Evolutionary conservation across 1,140 invertebrate genomes (phyloP).

Genomic region (Gonatopus flavifemur): DNA sequence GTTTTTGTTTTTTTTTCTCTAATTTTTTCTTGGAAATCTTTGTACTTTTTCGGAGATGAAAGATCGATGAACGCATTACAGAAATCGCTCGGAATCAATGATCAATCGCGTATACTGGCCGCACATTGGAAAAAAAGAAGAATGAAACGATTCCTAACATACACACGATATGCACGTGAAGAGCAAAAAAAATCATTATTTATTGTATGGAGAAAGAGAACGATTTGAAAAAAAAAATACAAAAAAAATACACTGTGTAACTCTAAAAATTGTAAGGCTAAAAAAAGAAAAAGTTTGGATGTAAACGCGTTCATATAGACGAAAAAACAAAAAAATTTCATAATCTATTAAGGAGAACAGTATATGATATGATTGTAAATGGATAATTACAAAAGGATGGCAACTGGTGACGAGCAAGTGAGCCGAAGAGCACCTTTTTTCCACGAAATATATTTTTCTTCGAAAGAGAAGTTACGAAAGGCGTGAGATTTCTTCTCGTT

Average conservation of each 20-base stretch:
- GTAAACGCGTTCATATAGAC: slow-evolving; percentile 52
- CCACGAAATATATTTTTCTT: too few species aligned
- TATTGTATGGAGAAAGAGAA: slow-evolving; percentile 20
- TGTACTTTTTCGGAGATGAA: too few species aligned
- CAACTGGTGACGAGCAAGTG: too few species aligned
- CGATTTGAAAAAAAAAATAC: slow-evolving; percentile 21
- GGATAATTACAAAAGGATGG: too few species aligned
- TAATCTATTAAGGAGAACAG: slow-evolving; percentile 47
- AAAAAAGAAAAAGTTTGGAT: too few species aligned
- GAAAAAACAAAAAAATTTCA: slow-evolving; percentile 23
- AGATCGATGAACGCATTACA: slow-evolving; percentile 18
- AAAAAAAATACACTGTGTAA: slow-evolving; percentile 43
- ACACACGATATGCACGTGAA: too few species aligned
- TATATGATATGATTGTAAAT: slow-evolving; percentile 23
- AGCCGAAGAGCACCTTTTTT: too few species aligned
- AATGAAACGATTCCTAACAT: slow-evolving; percentile 35
- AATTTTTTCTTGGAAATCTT: too few species aligned
- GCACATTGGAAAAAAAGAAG: slow-evolving; percentile 10
- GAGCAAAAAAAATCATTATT: too few species aligned
- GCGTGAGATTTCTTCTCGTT: too few species aligned
- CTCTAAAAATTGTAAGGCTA: slow-evolving; percentile 51
- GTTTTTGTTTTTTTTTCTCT: neutral
- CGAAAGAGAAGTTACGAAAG: too few species aligned
- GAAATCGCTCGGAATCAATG: too few species aligned
- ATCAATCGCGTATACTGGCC: slow-evolving; percentile 12